phyloP scores from a whole-genome alignment of 1,140 invertebrate species.

The Ganaspis sp. region DNA sequence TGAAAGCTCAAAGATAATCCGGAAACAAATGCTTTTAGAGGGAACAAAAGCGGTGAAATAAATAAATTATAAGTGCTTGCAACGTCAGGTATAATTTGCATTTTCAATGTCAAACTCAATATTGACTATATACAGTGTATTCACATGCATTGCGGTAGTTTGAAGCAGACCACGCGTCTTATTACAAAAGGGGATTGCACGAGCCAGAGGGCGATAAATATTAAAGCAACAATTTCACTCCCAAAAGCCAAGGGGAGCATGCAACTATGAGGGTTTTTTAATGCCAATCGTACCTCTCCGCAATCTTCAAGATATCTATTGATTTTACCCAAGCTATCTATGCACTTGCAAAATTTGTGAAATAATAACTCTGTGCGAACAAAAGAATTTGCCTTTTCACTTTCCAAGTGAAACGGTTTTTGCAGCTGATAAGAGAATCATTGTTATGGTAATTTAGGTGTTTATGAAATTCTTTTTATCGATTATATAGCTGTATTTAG shows the following conservation, averaged over 20 bases:
- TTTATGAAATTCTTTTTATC: too few species aligned
- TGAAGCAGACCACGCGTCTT: background rate
- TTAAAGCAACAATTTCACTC: background rate
- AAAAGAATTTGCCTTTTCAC: too few species aligned
- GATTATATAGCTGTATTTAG: too few species aligned
- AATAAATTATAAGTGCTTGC: slow-evolving; percentile 3
- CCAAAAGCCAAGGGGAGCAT: background rate
- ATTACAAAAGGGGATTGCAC: background rate
- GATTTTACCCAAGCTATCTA: background rate
- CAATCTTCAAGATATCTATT: background rate
- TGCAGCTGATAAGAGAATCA: too few species aligned
- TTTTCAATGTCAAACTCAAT: background rate
- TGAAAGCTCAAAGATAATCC: background rate
- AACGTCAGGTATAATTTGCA: background rate
- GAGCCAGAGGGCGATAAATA: background rate
- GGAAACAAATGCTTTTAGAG: background rate
- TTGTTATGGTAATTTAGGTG: too few species aligned
- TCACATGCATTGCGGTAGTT: background rate
- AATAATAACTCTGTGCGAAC: too few species aligned
- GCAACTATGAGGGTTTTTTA: background rate
- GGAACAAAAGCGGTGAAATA: background rate
- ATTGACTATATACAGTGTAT: background rate
- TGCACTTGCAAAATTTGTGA: background rate
- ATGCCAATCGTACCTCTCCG: background rate
- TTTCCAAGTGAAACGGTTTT: too few species aligned